These are phyloP conservation scores for Wasmannia auropunctata DNA, from an alignment of 1,140 invertebrate genomes.

Conservation along the genomic window DNA sequence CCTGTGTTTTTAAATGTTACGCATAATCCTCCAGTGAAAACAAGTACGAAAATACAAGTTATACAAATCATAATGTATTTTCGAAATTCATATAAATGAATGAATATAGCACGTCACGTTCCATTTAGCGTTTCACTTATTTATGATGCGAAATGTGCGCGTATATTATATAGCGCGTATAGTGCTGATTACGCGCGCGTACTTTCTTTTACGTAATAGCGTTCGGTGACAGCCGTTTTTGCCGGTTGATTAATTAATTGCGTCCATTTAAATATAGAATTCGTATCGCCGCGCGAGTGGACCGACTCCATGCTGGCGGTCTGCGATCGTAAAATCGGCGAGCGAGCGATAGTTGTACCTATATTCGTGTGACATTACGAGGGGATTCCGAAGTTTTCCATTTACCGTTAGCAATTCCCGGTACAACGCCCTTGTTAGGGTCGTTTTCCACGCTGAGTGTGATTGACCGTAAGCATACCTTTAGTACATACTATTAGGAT, in stretches of 20 bases:
- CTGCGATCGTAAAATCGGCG: conserved; percentile 7
- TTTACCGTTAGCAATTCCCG: conserved; percentile 66
- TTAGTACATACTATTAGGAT: conserved; percentile 55
- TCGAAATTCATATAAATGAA: not conserved
- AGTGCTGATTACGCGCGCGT: not conserved
- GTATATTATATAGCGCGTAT: not conserved
- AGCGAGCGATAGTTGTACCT: not conserved
- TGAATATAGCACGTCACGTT: not conserved
- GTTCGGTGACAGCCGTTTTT: not conserved
- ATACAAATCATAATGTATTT: not conserved
- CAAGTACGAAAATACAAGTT: not conserved
- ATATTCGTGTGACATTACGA: not conserved
- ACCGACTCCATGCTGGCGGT: not conserved
- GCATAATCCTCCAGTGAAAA: not conserved
- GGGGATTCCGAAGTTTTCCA: conserved; percentile 62
- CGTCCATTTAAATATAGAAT: conserved; percentile 13
- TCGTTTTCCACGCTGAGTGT: conserved; percentile 49
- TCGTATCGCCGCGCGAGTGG: not conserved
- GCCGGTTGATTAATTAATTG: conserved; percentile 40
- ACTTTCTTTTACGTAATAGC: conserved; percentile 3
- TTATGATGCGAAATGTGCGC: not conserved
- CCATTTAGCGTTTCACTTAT: conserved; percentile 17
- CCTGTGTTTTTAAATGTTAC: not conserved
- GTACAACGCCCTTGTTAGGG: conserved; percentile 53
- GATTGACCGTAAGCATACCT: conserved; percentile 65